Percentiles rank a stretch among this genome's conserved stretches.
Evolutionary conservation across 2,797 vertebrate species (phyloP).

Genomic region (Mormyrops attenuatus): DNA sequence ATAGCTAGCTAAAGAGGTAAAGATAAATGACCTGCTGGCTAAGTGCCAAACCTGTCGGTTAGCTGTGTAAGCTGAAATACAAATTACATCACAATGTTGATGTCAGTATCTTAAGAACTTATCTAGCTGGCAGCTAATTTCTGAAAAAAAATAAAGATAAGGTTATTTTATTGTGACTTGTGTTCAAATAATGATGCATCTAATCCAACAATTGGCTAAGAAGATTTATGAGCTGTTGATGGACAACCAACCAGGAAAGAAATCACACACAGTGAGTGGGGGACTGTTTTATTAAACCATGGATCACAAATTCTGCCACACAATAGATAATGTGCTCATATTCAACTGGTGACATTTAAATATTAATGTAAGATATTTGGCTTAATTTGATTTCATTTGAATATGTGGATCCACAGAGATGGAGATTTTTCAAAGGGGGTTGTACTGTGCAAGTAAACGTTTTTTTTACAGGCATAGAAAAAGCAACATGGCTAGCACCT

Average conservation of each 20-base stretch:
- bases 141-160: not conserved
- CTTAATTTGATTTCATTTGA: not conserved
- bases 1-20: not conserved
- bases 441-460: not conserved
- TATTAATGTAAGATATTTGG: not conserved
- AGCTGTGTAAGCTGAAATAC: not conserved
- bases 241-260: not conserved
- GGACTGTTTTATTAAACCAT: not conserved
- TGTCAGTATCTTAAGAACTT: not conserved
- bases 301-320: not conserved
- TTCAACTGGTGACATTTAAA: not conserved
- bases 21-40: not conserved
- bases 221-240: not conserved
- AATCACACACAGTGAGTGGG: not conserved
- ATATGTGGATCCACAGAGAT: not conserved
- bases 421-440: not conserved
- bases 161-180: not conserved
- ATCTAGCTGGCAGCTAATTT: not conserved
- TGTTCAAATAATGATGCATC: not conserved
- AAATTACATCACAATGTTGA: not conserved
- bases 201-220: not conserved
- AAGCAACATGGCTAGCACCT: not conserved
- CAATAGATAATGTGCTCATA: not conserved
- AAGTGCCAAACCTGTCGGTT: not conserved
- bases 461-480: not conserved